These are phyloP conservation scores for Melieria omissa DNA, from an alignment of 2,888 invertebrate genomes.

Conservation along the genomic window DNA sequence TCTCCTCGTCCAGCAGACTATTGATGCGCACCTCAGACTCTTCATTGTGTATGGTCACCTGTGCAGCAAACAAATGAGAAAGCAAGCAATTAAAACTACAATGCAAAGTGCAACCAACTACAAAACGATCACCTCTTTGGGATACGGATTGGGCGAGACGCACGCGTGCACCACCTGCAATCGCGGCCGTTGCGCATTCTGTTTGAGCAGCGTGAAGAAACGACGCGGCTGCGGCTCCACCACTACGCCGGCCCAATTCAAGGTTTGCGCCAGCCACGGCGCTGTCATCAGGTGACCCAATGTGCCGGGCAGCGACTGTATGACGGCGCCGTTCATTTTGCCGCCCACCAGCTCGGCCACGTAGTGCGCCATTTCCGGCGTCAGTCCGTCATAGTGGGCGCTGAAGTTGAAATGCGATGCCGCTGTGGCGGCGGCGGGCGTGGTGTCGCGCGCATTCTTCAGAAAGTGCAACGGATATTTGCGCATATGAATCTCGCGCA, in stretches of 20 bases:
- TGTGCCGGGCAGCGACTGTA: slow-evolving; percentile 74
- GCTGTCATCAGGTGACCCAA: slow-evolving; percentile 74
- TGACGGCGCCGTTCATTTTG: slow-evolving; percentile 75
- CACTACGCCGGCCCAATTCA: slow-evolving; percentile 80
- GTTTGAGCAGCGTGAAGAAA: slow-evolving; percentile 75
- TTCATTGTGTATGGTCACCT: slow-evolving; percentile 69
- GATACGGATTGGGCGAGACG: slow-evolving; percentile 80
- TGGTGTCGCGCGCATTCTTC: slow-evolving; percentile 45
- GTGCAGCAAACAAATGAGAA: slow-evolving; percentile 29
- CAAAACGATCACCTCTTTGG: slow-evolving; percentile 73
- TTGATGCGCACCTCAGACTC: slow-evolving; percentile 70
- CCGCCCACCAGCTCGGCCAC: slow-evolving; percentile 62
- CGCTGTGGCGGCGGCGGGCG: slow-evolving; percentile 36
- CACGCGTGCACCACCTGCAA: slow-evolving; percentile 81
- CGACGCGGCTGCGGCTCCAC: slow-evolving; percentile 83
- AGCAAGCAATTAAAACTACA: slow-evolving; percentile 15
- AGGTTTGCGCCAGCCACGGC: slow-evolving; percentile 76
- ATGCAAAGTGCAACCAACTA: not conserved
- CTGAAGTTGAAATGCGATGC: slow-evolving; percentile 53
- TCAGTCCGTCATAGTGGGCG: slow-evolving; percentile 57
- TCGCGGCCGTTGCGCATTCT: slow-evolving; percentile 70
- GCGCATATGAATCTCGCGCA: slow-evolving; percentile 77
- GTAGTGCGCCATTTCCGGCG: slow-evolving; percentile 62
- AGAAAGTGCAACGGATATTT: slow-evolving; percentile 64
- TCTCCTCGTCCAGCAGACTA: slow-evolving; percentile 69